Conservation (phyloP, 2,797 vertebrate species). For the Macrochelys suwanniensis region DNA sequence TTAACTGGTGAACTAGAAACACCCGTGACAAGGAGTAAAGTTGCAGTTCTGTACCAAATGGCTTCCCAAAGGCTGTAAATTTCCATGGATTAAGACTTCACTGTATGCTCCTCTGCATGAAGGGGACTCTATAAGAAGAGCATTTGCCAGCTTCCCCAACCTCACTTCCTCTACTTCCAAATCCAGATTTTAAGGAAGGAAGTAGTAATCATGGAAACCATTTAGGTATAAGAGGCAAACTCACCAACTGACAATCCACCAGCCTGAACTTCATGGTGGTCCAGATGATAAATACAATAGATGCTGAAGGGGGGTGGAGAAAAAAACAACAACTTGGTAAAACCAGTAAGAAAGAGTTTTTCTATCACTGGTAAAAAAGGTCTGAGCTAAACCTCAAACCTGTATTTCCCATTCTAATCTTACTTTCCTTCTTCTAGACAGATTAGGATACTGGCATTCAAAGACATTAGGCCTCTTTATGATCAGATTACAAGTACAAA, state of each 20-base stretch:
- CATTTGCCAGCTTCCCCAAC: not conserved
- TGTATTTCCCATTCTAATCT: not conserved
- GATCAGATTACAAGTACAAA: not conserved
- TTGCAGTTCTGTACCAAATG: not conserved
- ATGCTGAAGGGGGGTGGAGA: slow-evolving; percentile 82
- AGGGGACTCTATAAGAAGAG: not conserved
- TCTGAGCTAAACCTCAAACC: not conserved
- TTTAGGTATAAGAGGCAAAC: slow-evolving; percentile 60
- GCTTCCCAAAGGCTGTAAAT: not conserved
- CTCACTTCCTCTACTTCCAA: not conserved
- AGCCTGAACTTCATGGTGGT: slow-evolving; percentile 96
- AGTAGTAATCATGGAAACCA: not conserved
- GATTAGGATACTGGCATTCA: not conserved
- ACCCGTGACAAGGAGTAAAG: not conserved
- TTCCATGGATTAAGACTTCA: not conserved
- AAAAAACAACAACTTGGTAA: not conserved
- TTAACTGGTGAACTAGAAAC: not conserved
- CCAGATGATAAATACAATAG: slow-evolving; percentile 97
- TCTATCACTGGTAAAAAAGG: not conserved
- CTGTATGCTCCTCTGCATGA: not conserved
- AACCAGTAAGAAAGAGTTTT: not conserved
- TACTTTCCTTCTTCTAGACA: not conserved
- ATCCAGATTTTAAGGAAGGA: not conserved
- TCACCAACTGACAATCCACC: slow-evolving; percentile 94
- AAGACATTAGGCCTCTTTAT: not conserved